Percentiles rank a stretch among this genome's conserved stretches.
phyloP scores from a whole-genome alignment of 2,888 invertebrate species.

The Lithophane leautieri region DNA sequence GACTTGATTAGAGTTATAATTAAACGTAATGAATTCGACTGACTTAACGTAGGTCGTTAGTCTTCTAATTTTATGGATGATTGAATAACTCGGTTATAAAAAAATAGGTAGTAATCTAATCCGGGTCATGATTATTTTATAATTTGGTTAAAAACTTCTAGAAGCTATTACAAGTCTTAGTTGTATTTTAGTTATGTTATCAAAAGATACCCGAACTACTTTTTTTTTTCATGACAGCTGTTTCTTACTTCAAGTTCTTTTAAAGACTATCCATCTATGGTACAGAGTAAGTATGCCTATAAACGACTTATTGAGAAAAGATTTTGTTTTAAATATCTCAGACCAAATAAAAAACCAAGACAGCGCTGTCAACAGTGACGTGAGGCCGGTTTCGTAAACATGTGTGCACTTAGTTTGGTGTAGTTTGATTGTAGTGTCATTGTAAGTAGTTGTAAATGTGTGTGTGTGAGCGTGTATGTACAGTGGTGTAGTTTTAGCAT shows the following conservation, averaged over 20 bases:
- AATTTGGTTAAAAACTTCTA: not conserved
- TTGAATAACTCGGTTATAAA: constrained; percentile 17
- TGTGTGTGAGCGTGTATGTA: no score
- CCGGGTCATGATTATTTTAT: constrained; percentile 28
- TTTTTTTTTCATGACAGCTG: no score
- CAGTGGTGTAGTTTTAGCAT: no score
- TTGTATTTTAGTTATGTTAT: no score
- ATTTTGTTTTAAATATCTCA: no score
- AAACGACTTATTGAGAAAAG: not conserved
- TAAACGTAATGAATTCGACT: constrained; percentile 11
- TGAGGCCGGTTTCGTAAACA: no score
- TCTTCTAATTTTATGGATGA: constrained; percentile 49
- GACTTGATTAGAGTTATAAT: constrained; percentile 41
- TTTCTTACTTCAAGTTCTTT: not conserved
- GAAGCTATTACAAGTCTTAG: not conserved
- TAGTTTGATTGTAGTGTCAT: no score
- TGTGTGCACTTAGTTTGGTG: no score
- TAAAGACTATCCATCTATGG: not conserved
- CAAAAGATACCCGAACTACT: not conserved
- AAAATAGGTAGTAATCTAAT: constrained; percentile 25
- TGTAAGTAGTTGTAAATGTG: no score
- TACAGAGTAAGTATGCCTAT: not conserved
- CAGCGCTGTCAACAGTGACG: no score
- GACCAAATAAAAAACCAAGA: no score
- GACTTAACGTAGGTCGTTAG: constrained; percentile 26